phyloP scores from a whole-genome alignment of 2,888 invertebrate genomes.

The Brenthis ino region DNA sequence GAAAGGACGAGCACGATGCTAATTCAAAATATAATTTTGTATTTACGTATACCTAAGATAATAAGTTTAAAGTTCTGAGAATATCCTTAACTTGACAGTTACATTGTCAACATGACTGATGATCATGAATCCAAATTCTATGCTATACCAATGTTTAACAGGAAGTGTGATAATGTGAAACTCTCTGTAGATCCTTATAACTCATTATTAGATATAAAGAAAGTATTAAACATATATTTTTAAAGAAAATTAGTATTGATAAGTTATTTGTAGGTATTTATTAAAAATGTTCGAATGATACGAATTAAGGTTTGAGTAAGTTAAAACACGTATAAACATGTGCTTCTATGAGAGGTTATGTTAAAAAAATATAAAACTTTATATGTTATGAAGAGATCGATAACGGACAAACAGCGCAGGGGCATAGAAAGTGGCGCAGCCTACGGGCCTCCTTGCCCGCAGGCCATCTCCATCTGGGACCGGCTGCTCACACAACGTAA shows the following conservation, averaged over 20 bases:
- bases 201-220: background rate
- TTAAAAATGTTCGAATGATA: no score
- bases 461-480: conserved; percentile 41
- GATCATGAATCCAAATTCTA: conserved; percentile 3
- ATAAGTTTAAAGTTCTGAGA: conserved; percentile 43
- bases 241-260: no score
- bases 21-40: conserved; percentile 68
- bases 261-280: no score
- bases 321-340: no score
- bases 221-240: background rate
- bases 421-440: conserved; percentile 51
- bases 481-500: conserved; percentile 27
- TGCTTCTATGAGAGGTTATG: background rate
- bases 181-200: background rate
- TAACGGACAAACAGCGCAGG: conserved; percentile 44
- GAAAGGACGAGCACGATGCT: conserved; percentile 61
- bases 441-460: conserved; percentile 42
- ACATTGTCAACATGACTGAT: conserved; percentile 39
- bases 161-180: conserved; percentile 5
- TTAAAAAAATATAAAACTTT: conserved; percentile 41
- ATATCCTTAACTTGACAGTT: conserved; percentile 51
- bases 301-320: no score
- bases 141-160: conserved; percentile 1
- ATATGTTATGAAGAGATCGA: conserved; percentile 44
- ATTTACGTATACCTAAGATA: conserved; percentile 51